Percentiles rank a stretch among this genome's conserved stretches.
Evolutionary conservation across 2,113 vertebrate genomes (phyloP).

Genomic region (Sakesphorus luctuosus): DNA sequence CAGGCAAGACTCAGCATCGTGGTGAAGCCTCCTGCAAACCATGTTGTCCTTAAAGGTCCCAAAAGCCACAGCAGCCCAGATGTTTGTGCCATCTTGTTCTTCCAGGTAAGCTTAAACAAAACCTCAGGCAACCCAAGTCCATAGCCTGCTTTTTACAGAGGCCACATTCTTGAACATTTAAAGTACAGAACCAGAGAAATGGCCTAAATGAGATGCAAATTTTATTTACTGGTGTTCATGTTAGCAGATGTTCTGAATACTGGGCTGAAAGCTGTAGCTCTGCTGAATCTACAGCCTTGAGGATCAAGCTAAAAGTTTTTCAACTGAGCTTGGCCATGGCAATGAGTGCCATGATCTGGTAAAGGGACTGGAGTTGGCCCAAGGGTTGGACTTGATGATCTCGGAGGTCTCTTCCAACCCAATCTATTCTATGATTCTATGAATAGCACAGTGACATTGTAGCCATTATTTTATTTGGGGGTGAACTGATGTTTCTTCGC

Average conservation of each 20-base stretch:
- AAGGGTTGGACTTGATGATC: too few relatives aligned
- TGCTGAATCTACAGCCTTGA: not conserved
- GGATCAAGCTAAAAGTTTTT: not conserved
- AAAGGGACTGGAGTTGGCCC: too few relatives aligned
- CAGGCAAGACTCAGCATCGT: accelerated
- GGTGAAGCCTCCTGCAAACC: not conserved
- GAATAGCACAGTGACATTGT: not conserved
- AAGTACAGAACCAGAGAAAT: not conserved
- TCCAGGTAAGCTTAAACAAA: not conserved
- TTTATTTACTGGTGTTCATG: not conserved
- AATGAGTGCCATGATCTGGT: too few relatives aligned
- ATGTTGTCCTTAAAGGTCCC: not conserved
- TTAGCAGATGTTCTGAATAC: not conserved
- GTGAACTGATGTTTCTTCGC: not conserved
- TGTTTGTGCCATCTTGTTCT: not conserved
- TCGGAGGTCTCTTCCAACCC: too few relatives aligned
- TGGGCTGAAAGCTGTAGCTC: not conserved
- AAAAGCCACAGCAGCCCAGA: not conserved
- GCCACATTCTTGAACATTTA: not conserved
- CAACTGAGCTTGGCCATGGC: too few relatives aligned
- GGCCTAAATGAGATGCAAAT: not conserved
- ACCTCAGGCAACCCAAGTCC: not conserved
- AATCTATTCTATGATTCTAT: too few relatives aligned
- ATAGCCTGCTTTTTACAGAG: not conserved
- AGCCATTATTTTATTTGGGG: not conserved